Evolutionary conservation across 2,797 vertebrate species (phyloP).

Genomic region (Schizothorax lantsangensis): DNA sequence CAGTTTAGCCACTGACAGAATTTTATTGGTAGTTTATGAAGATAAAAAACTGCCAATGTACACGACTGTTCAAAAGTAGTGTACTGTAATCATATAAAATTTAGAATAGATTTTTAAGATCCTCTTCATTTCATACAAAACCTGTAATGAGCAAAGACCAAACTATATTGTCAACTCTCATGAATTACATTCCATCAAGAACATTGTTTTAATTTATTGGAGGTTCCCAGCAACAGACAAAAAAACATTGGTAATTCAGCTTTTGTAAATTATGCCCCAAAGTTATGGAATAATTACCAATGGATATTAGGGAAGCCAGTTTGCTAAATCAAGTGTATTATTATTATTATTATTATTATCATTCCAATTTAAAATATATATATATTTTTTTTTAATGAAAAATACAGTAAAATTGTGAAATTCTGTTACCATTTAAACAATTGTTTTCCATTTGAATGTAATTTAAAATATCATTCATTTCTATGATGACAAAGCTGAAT

Average conservation of each 20-base stretch:
- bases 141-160: neutral
- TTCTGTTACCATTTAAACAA: neutral
- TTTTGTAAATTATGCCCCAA: neutral
- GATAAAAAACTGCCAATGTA: neutral
- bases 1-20: constrained; percentile 13
- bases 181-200: neutral
- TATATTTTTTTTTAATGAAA: neutral
- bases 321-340: too few species aligned
- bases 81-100: too few species aligned
- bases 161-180: neutral
- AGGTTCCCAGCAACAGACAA: neutral
- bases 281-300: neutral
- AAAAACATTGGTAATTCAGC: neutral
- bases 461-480: neutral
- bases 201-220: neutral
- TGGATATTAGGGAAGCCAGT: neutral
- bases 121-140: neutral
- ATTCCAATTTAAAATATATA: too few species aligned
- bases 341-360: too few species aligned
- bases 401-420: neutral
- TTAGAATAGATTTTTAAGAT: neutral
- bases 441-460: neutral
- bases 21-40: constrained; percentile 7
- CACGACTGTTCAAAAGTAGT: neutral
- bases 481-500: neutral